Conservation (phyloP, 1,140 invertebrate genomes). For the Drosophila sechellia region DNA sequence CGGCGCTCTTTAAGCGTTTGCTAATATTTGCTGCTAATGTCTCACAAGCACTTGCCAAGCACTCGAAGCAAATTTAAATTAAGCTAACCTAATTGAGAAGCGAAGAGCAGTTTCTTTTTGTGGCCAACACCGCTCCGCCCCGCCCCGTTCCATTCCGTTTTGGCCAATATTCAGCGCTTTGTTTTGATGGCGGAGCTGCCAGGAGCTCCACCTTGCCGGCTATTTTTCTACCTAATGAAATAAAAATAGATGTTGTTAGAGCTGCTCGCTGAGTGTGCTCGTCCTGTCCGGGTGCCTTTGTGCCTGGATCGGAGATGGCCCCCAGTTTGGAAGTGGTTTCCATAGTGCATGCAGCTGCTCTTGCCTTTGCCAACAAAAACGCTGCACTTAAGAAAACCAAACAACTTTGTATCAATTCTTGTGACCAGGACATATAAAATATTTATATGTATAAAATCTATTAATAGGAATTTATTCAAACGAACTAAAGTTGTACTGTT, state of each 20-base stretch:
- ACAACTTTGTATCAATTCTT: neutral
- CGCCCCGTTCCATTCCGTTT: neutral
- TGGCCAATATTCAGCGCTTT: conserved; percentile 34
- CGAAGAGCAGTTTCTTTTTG: conserved; percentile 34
- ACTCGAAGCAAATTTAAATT: conserved; percentile 78
- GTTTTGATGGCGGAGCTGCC: conserved; percentile 38
- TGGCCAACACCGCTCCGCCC: conserved; percentile 6
- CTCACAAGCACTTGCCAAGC: conserved; percentile 53
- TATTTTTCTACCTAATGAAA: conserved; percentile 82
- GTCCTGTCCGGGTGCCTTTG: conserved; percentile 31
- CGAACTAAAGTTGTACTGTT: neutral
- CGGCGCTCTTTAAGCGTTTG: conserved; percentile 46
- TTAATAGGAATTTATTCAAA: too few species aligned
- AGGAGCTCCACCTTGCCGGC: conserved; percentile 44
- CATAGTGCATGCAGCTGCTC: conserved; percentile 12
- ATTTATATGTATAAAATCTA: neutral
- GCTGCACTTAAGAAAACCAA: neutral
- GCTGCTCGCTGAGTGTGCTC: conserved; percentile 37
- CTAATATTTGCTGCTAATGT: conserved; percentile 68
- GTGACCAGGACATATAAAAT: neutral
- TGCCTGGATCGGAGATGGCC: conserved; percentile 25
- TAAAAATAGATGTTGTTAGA: conserved; percentile 72
- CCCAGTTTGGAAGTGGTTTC: conserved; percentile 13
- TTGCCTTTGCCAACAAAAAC: neutral
- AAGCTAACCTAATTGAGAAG: conserved; percentile 73